A percentile compares a stretch with the other conserved stretches of the same genome.
Evolutionary conservation across 2,797 vertebrate genomes (phyloP).

Genomic region (Hipposideros larvatus): DNA sequence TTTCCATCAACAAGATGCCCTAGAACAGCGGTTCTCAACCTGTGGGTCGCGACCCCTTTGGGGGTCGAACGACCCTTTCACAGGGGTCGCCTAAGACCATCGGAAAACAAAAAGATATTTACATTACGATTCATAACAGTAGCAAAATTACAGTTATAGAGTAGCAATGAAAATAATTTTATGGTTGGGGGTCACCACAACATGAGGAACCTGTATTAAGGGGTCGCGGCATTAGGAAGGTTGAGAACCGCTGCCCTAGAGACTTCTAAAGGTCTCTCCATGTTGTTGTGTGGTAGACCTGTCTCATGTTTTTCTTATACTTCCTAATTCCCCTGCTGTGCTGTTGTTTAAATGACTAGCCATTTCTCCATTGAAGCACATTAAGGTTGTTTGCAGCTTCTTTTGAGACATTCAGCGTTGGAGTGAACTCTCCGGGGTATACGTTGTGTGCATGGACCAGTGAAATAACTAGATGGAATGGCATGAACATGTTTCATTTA

Average conservation of each 20-base stretch:
- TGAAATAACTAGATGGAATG: background rate
- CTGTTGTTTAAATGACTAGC: accelerated
- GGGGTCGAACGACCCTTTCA: too few relatives aligned
- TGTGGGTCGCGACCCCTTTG: too few relatives aligned
- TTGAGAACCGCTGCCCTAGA: too few relatives aligned
- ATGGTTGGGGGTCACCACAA: too few relatives aligned
- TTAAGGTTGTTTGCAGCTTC: background rate
- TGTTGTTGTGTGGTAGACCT: background rate
- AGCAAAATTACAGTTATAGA: too few relatives aligned
- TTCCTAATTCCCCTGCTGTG: background rate
- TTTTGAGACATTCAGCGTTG: accelerated
- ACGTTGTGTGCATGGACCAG: background rate
- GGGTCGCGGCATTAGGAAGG: too few relatives aligned
- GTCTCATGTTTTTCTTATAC: background rate
- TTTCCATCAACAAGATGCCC: background rate
- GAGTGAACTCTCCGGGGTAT: background rate
- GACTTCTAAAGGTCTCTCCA: background rate
- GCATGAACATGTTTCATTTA: background rate
- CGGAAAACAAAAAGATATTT: too few relatives aligned
- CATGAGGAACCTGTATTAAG: too few relatives aligned
- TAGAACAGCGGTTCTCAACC: too few relatives aligned
- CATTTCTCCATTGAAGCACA: background rate
- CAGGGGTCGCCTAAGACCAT: too few relatives aligned
- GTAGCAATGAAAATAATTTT: too few relatives aligned
- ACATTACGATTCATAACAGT: too few relatives aligned